phyloP scores from a whole-genome alignment of 2,888 invertebrate species.

The Ormyrus thymus region DNA sequence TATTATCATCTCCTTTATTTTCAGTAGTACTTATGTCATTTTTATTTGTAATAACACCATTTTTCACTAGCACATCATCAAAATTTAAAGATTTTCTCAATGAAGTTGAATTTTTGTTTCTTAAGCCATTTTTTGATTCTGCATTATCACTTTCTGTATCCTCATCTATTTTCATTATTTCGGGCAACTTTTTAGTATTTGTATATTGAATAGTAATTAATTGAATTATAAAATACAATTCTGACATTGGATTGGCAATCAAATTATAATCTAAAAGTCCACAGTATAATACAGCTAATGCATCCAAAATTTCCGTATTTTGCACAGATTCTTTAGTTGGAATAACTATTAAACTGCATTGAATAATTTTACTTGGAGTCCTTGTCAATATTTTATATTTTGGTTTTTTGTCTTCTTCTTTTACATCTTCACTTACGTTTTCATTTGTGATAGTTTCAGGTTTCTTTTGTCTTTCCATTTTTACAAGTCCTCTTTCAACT shows the following conservation, averaged over 20 bases:
- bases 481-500: conserved; percentile 64
- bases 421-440: background rate
- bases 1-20: conserved; percentile 7
- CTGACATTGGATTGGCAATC: conserved; percentile 81
- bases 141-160: conserved; percentile 6
- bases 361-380: conserved; percentile 54
- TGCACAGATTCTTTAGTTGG: conserved; percentile 76
- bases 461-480: conserved; percentile 65
- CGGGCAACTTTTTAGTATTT: conserved; percentile 1
- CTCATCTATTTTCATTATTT: background rate
- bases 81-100: conserved; percentile 48
- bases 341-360: conserved; percentile 68
- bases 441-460: conserved; percentile 56
- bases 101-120: conserved; percentile 30
- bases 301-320: conserved; percentile 77
- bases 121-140: conserved; percentile 5
- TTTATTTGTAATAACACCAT: background rate
- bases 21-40: conserved; percentile 6
- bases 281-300: conserved; percentile 78
- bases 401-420: conserved; percentile 39
- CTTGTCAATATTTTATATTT: conserved; percentile 31
- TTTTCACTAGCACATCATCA: conserved; percentile 26
- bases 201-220: conserved; percentile 77
- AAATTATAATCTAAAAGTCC: conserved; percentile 79
- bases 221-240: conserved; percentile 83